phyloP scores from a whole-genome alignment of 2,113 vertebrate genomes.

The Muscicapa adusta region DNA sequence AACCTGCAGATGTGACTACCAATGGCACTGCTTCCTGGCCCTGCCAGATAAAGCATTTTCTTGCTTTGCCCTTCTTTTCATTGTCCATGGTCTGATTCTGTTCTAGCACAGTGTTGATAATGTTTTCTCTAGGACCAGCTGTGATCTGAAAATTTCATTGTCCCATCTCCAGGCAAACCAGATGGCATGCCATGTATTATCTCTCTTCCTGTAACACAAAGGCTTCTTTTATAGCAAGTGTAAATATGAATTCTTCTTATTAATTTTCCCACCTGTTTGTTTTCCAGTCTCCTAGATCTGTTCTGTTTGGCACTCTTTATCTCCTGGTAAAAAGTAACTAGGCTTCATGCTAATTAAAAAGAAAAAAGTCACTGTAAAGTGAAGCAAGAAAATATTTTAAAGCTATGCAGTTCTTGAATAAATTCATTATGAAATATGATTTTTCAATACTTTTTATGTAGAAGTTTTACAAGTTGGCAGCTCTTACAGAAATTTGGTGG shows the following conservation, averaged over 20 bases:
- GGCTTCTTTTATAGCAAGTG: not conserved
- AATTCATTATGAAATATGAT: not conserved
- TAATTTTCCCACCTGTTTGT: conserved; percentile 22
- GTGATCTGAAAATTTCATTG: not conserved
- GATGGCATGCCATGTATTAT: not conserved
- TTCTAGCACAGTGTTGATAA: not conserved
- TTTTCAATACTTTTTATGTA: not conserved
- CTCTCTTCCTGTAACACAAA: not conserved
- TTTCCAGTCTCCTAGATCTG: not conserved
- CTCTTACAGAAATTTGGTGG: not conserved
- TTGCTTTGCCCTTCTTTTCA: not conserved
- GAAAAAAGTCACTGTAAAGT: not conserved
- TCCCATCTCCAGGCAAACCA: not conserved
- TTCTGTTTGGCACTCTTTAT: not conserved
- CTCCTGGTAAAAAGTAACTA: not conserved
- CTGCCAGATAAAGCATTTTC: not conserved
- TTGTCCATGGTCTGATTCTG: not conserved
- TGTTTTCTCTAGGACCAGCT: not conserved
- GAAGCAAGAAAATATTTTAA: not conserved
- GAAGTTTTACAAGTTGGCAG: not conserved
- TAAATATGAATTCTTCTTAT: not conserved
- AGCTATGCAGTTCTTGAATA: not conserved
- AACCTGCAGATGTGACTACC: not conserved
- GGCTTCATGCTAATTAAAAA: not conserved
- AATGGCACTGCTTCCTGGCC: not conserved